Evolutionary conservation across 1,140 invertebrate species (phyloP), one percentile per base, ranked within the genome.

Genomic region (Melipona quadrifasciata): DNA sequence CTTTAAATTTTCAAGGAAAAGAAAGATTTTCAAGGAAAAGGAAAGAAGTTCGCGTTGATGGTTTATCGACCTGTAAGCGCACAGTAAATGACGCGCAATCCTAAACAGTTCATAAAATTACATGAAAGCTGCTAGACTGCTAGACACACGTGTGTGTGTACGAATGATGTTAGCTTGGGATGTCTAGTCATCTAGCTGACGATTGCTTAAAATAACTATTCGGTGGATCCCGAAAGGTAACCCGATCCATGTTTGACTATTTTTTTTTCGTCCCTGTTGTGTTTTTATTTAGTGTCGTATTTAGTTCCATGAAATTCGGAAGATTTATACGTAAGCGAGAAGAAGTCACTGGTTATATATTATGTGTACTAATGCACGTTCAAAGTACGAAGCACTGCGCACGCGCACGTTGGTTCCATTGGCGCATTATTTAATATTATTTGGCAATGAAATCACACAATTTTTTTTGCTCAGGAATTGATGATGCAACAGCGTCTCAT

Each of bases 131-230:
- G 21, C 39, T 47, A 47, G 39, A 1, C 34, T 16, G 39, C 19
- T 68, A 55, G 8, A 39, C 11, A 4, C 2, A 6, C 31, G 27
- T 19, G 31, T 53, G 24, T 31, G 21, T 31, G 27, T 21, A 39
- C 17, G 70, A 58, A 58, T 19, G 81, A 70, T 14, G 51, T 55
- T 53, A 19, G 73, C 61, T 47, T 31, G 73, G 19, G 31, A 64
- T 17, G 31, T 82, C 55, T 82, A 53, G 73, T 39, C 51, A 55
- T 19, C 21, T 8, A 34, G 21, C n/a, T 47, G 64, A 79, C 77
- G 31, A n/a, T n/a, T n/a, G 34, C 72, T 39, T 82, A 82, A 82
- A 82, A 82, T 82, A 82, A 68, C 73, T n/a, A 34, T 58, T 16
- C 53, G n/a, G 17, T 58, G 53, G 58, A 82, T 57, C 39, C 39